phyloP scores from a whole-genome alignment of 2,888 invertebrate species.

The Zonitis immaculata region DNA sequence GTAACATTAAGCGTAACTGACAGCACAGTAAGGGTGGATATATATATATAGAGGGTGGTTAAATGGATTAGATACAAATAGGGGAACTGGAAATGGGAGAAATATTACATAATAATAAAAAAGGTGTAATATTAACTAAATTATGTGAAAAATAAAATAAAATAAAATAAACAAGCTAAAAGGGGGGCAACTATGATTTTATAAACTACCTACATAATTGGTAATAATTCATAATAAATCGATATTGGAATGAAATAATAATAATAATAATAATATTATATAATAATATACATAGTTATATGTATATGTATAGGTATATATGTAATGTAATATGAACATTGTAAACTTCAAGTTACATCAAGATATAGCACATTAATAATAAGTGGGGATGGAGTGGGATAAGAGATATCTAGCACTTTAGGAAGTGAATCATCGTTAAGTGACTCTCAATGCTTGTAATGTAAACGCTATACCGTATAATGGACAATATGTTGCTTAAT shows the following conservation, averaged over 20 bases:
- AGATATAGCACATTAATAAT: constrained; percentile 24
- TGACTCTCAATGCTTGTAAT: constrained; percentile 35
- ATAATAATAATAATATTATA: no score
- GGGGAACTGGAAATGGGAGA: constrained; percentile 45
- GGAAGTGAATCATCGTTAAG: constrained; percentile 37
- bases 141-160: constrained; percentile 9
- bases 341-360: neutral
- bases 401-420: constrained; percentile 23
- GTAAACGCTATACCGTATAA: constrained; percentile 36
- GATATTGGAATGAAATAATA: neutral
- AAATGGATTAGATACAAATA: constrained; percentile 45
- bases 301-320: no score
- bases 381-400: constrained; percentile 23
- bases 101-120: constrained; percentile 44
- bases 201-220: neutral
- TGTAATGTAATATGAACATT: neutral
- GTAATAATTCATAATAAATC: neutral
- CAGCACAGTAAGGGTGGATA: constrained; percentile 35
- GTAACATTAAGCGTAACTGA: constrained; percentile 41
- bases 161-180: no score
- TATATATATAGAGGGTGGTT: constrained; percentile 34
- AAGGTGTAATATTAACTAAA: constrained; percentile 40
- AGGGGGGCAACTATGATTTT: neutral
- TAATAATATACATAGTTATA: no score
- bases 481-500: constrained; percentile 42